phyloP scores from a whole-genome alignment of 2,888 invertebrate species.

The Leptinotarsa juncta region DNA sequence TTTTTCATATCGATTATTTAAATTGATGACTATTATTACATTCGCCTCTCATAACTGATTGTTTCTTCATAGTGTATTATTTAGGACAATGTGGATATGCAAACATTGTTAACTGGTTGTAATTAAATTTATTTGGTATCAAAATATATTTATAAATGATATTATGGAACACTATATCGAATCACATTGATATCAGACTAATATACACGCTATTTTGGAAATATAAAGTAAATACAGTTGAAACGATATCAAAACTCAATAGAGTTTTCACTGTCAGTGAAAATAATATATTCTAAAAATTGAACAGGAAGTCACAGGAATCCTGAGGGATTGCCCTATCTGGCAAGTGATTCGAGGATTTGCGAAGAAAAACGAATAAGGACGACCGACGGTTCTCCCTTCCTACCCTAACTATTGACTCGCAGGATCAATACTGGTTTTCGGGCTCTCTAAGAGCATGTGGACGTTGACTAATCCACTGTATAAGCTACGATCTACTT shows the following conservation, averaged over 20 bases:
- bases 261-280: not conserved
- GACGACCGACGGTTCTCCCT: conserved; percentile 60
- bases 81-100: too few species aligned
- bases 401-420: conserved; percentile 53
- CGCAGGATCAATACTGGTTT: conserved; percentile 62
- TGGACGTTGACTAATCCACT: conserved; percentile 18
- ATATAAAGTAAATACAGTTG: not conserved
- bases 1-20: too few species aligned
- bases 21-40: too few species aligned
- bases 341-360: conserved; percentile 57
- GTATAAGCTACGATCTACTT: conserved; percentile 18
- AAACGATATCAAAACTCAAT: not conserved
- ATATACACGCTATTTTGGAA: not conserved
- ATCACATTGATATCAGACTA: too few species aligned
- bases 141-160: too few species aligned
- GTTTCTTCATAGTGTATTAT: too few species aligned
- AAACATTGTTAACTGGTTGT: too few species aligned
- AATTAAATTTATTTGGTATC: too few species aligned
- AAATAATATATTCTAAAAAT: not conserved
- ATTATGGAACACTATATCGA: too few species aligned
- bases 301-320: conserved; percentile 5
- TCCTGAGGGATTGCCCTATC: conserved; percentile 10
- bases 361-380: conserved; percentile 59
- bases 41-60: too few species aligned
- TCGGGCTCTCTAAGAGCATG: conserved; percentile 46